Evolutionary conservation across 2,888 invertebrate genomes (phyloP).

Genomic region (Hyposoter didymator): DNA sequence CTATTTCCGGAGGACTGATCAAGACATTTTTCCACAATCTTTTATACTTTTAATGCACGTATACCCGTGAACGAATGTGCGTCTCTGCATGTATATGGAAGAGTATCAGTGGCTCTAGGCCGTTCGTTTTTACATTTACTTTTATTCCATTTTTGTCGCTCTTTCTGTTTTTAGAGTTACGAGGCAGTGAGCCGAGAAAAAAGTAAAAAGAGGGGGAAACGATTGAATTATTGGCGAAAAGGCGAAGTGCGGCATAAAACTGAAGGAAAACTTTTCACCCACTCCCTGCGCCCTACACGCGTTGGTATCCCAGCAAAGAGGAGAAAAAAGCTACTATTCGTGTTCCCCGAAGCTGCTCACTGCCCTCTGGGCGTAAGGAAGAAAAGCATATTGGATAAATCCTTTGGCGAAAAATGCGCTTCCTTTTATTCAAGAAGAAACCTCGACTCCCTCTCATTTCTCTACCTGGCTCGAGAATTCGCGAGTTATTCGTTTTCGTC

Average conservation of each 20-base stretch:
- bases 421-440: conserved; percentile 4
- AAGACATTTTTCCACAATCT: conserved; percentile 44
- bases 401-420: conserved; percentile 43
- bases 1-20: conserved; percentile 61
- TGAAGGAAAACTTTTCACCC: conserved; percentile 69
- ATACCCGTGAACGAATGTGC: background rate
- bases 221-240: conserved; percentile 73
- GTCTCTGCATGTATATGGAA: background rate
- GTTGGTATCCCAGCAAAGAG: conserved; percentile 22
- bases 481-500: background rate
- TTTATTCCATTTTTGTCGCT: conserved; percentile 24
- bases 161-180: conserved; percentile 66
- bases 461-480: background rate
- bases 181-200: conserved; percentile 57
- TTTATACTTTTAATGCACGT: conserved; percentile 2
- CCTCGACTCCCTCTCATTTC: background rate
- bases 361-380: conserved; percentile 41
- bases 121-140: background rate
- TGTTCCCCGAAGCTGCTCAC: conserved; percentile 54
- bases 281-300: conserved; percentile 14
- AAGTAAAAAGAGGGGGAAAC: conserved; percentile 57
- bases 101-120: background rate
- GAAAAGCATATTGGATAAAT: conserved; percentile 58
- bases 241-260: conserved; percentile 49
- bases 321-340: conserved; percentile 66